A percentile compares a stretch with the other conserved stretches of the same genome.
Evolutionary conservation across 2,888 invertebrate species (phyloP).

Genomic region (Hypercompe scribonia): DNA sequence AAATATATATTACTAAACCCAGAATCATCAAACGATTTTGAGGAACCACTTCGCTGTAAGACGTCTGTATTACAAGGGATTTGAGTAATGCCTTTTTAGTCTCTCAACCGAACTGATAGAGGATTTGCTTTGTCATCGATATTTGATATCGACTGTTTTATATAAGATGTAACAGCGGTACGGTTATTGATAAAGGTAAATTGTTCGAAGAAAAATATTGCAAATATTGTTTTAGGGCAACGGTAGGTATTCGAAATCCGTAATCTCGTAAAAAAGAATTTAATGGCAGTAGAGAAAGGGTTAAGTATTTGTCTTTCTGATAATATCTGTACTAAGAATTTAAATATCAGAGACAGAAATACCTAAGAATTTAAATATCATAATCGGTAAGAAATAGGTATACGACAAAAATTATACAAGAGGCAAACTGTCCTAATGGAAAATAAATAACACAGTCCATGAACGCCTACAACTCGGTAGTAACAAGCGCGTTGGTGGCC

Average conservation of each 20-base stretch:
- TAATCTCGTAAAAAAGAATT: background rate
- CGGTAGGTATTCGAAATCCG: background rate
- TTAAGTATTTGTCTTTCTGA: background rate
- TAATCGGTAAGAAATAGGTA: background rate
- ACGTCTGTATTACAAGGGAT: conserved; percentile 23
- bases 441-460: no score
- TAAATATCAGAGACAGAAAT: background rate
- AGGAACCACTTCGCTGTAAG: conserved; percentile 13
- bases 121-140: conserved; percentile 43
- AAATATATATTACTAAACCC: conserved; percentile 4
- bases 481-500: no score
- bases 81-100: conserved; percentile 35
- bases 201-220: background rate
- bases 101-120: conserved; percentile 8
- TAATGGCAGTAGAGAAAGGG: background rate
- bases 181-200: background rate
- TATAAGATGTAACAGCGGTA: background rate
- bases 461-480: no score
- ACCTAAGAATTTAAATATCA: background rate
- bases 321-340: background rate
- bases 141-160: conserved; percentile 16
- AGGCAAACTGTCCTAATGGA: no score
- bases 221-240: background rate
- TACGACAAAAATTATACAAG: no score
- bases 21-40: conserved; percentile 7